phyloP scores from a whole-genome alignment of 2,113 vertebrate species.

The Pteropus alecto region DNA sequence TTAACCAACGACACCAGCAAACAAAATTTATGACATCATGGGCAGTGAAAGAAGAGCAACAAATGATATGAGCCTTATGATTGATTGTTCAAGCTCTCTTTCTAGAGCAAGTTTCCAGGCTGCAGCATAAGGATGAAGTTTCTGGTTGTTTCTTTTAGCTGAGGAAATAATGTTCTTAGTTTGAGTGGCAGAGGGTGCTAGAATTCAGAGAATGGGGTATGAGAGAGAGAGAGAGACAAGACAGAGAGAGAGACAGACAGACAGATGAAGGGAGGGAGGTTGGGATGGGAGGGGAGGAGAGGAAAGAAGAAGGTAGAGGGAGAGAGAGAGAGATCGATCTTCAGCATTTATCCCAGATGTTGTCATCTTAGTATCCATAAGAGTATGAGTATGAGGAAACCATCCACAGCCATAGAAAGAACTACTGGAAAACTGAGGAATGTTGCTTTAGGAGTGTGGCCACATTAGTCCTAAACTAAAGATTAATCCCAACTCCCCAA shows the following conservation, averaged over 20 bases:
- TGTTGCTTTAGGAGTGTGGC: not conserved
- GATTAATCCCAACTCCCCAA: not conserved
- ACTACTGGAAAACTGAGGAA: not conserved
- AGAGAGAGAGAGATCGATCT: not conserved
- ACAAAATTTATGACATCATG: not conserved
- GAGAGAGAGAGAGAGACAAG: not conserved
- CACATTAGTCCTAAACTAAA: not conserved
- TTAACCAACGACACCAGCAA: not conserved
- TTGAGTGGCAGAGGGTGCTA: not conserved
- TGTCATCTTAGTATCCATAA: not conserved
- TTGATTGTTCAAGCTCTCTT: not conserved
- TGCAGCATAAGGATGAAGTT: not conserved
- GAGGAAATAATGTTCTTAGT: not conserved
- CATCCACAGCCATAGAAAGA: not conserved
- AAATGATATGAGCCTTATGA: not conserved
- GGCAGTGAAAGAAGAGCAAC: not conserved
- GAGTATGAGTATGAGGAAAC: not conserved
- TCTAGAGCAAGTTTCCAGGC: not conserved
- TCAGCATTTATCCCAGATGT: not conserved
- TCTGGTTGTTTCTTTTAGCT: not conserved
- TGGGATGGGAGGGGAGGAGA: not conserved
- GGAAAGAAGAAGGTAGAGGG: not conserved
- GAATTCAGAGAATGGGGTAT: not conserved
- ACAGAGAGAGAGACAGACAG: no score
- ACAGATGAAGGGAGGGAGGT: no score